phyloP scores from a whole-genome alignment of 2,888 invertebrate species.

The Brachyptera putata region DNA sequence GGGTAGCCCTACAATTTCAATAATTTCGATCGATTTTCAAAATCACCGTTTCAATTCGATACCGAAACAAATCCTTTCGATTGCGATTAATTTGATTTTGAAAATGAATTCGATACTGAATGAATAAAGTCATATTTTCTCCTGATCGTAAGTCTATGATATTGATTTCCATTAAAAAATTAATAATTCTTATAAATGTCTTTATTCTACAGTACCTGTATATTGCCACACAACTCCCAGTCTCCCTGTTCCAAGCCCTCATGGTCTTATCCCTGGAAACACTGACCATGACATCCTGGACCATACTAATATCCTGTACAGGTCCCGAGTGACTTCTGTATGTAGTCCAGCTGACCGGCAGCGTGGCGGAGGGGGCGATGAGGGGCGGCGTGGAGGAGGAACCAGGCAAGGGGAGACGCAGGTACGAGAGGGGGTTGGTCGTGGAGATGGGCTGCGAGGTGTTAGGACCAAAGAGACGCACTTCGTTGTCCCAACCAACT shows the following conservation, averaged over 20 bases:
- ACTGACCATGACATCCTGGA: conserved; percentile 53
- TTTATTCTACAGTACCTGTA: conserved; percentile 64
- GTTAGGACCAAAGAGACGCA: background rate
- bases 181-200: no score
- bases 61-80: no score
- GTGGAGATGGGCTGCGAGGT: no score
- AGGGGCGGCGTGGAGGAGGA: background rate
- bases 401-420: background rate
- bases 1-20: conserved; percentile 39
- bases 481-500: conserved; percentile 16
- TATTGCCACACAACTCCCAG: conserved; percentile 63
- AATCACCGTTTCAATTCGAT: no score
- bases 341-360: background rate
- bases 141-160: no score
- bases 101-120: no score
- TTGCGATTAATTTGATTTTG: no score
- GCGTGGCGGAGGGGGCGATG: background rate
- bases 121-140: no score
- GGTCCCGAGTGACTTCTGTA: background rate
- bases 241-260: conserved; percentile 69
- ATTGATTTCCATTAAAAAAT: no score
- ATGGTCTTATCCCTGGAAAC: conserved; percentile 73
- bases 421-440: background rate
- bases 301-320: conserved; percentile 22
- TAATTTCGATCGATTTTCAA: no score